Conservation (phyloP, 2,888 invertebrate species). For the Thymelicus lineola region DNA sequence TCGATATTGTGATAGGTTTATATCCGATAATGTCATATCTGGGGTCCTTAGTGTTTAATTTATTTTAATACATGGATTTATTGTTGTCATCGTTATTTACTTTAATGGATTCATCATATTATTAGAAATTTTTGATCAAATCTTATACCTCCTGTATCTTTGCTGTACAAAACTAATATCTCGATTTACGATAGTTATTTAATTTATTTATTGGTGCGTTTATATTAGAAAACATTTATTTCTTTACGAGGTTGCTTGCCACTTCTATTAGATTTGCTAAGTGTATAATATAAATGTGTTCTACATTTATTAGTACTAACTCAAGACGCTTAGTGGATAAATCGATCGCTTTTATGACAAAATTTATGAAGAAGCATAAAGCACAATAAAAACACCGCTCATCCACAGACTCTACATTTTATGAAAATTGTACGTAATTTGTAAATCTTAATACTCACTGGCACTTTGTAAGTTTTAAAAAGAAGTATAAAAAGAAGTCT, state of each 20-base stretch:
- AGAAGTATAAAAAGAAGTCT: no score
- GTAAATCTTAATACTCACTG: no score
- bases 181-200: not conserved
- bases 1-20: conserved; percentile 28
- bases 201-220: not conserved
- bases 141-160: no score
- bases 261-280: not conserved
- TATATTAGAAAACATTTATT: not conserved
- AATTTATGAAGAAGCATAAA: not conserved
- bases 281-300: not conserved
- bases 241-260: not conserved
- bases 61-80: conserved; percentile 6
- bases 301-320: not conserved
- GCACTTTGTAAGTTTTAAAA: no score
- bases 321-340: not conserved
- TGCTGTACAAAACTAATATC: no score
- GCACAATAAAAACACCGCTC: not conserved
- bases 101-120: not conserved
- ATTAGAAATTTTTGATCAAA: no score
- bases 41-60: conserved; percentile 13
- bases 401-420: not conserved
- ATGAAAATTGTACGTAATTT: not conserved
- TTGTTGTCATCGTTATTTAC: not conserved
- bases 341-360: not conserved
- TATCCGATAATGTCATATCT: conserved; percentile 22